A percentile compares a stretch with the other conserved stretches of the same genome.
These are phyloP conservation scores for Sebastes trivittatus DNA, from an alignment of 2,797 vertebrate genomes.

Conservation along the genomic window DNA sequence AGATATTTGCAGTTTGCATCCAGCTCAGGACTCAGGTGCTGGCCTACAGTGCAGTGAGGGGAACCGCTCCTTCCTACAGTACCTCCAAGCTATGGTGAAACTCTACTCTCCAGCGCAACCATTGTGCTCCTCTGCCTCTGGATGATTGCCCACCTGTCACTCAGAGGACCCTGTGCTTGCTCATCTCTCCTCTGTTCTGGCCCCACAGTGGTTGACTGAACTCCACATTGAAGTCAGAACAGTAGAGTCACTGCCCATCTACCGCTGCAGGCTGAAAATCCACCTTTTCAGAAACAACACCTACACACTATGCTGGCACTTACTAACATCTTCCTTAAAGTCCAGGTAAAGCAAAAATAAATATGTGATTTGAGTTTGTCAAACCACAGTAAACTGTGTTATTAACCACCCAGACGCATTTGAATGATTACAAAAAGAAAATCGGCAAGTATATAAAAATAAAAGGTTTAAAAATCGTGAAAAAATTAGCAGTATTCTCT, in stretches of 20 bases:
- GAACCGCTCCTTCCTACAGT: not conserved
- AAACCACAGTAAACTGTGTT: not conserved
- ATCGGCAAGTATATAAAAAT: not conserved
- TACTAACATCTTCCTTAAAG: not conserved
- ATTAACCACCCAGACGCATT: not conserved
- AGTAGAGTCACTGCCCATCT: not conserved
- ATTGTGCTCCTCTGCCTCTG: not conserved
- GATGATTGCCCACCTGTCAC: not conserved
- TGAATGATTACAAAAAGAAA: not conserved
- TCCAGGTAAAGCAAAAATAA: not conserved
- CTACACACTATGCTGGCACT: not conserved
- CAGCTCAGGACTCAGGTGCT: not conserved
- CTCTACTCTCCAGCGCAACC: not conserved
- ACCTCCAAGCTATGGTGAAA: not conserved
- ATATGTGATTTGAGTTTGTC: not conserved
- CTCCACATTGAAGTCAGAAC: conserved; percentile 24
- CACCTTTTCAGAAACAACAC: conserved; percentile 24
- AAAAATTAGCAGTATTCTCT: not conserved
- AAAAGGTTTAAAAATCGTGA: not conserved
- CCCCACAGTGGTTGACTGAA: conserved; percentile 22
- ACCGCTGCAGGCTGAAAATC: conserved; percentile 23
- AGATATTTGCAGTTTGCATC: not conserved
- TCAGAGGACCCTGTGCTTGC: conserved; percentile 4
- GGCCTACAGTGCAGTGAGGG: not conserved
- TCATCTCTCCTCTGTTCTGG: conserved; percentile 24